Evolutionary conservation across 2,797 vertebrate genomes (phyloP).

Genomic region (Gymnopithys bicolor): DNA sequence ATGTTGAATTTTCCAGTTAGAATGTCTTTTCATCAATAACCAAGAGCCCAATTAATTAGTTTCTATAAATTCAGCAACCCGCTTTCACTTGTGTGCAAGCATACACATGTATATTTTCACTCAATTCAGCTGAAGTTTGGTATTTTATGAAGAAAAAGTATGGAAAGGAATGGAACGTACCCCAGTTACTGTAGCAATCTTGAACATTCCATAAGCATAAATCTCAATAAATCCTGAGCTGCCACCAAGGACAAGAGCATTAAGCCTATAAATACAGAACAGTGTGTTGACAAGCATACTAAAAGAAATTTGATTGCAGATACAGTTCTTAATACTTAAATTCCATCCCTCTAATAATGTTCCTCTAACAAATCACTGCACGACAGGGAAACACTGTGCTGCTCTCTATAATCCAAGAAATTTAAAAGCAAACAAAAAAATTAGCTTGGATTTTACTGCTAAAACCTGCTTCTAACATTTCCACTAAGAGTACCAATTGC

Average conservation of each 20-base stretch:
- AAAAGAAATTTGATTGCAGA: neutral
- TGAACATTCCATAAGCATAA: conserved; percentile 98
- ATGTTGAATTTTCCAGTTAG: neutral
- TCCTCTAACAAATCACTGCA: neutral
- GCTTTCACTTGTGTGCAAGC: neutral
- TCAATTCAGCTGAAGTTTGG: neutral
- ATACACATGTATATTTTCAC: neutral
- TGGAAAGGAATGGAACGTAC: conserved; percentile 70
- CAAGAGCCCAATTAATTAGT: neutral
- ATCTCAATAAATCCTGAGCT: conserved; percentile 90
- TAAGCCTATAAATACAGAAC: conserved; percentile 80
- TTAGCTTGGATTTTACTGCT: neutral
- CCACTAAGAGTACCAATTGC: neutral
- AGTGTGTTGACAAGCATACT: neutral
- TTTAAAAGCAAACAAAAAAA: neutral
- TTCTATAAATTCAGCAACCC: neutral
- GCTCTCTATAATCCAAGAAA: accelerated
- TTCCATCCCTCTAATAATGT: neutral
- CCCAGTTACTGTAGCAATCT: conserved; percentile 89
- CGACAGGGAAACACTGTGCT: neutral
- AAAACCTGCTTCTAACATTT: neutral
- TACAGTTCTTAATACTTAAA: neutral
- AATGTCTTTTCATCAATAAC: neutral
- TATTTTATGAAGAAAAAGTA: neutral
- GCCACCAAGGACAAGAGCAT: conserved; percentile 93